Evolutionary conservation across 2,888 invertebrate genomes (phyloP).

Genomic region (Leuctra nigra): DNA sequence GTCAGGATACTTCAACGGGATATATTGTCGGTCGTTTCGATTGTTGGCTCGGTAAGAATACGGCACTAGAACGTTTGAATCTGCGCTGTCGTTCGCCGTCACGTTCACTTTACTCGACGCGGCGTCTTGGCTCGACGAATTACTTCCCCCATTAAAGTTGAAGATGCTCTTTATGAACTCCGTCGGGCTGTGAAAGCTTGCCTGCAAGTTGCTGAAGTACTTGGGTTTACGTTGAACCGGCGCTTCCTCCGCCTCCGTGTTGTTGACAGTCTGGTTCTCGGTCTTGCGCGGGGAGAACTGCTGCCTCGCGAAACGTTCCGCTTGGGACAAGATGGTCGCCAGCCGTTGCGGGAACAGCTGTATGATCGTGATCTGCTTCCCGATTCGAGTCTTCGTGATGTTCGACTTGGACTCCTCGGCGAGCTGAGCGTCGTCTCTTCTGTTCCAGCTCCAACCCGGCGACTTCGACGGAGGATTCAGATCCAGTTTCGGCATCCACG

Average conservation of each 20-base stretch:
- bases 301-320: conserved; percentile 44
- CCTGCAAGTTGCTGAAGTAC: too few relatives aligned
- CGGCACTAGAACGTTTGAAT: too few relatives aligned
- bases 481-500: conserved; percentile 37
- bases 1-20: too few relatives aligned
- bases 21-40: too few relatives aligned
- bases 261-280: background rate
- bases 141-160: background rate
- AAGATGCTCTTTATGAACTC: background rate
- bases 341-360: conserved; percentile 73
- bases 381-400: conserved; percentile 17
- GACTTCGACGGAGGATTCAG: conserved; percentile 33
- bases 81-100: too few relatives aligned
- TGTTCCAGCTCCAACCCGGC: conserved; percentile 33
- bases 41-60: too few relatives aligned
- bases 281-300: background rate
- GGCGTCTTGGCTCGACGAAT: too few relatives aligned
- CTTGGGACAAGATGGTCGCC: conserved; percentile 71
- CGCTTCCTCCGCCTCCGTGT: background rate
- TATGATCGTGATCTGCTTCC: conserved; percentile 50
- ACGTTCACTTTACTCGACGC: too few relatives aligned
- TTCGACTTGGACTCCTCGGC: background rate
- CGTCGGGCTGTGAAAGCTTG: background rate
- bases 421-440: conserved; percentile 6
- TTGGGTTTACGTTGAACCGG: background rate